Base-by-base conservation (phyloP, 2,888 invertebrate genomes). In the Heliconius charithonia region DNA sequence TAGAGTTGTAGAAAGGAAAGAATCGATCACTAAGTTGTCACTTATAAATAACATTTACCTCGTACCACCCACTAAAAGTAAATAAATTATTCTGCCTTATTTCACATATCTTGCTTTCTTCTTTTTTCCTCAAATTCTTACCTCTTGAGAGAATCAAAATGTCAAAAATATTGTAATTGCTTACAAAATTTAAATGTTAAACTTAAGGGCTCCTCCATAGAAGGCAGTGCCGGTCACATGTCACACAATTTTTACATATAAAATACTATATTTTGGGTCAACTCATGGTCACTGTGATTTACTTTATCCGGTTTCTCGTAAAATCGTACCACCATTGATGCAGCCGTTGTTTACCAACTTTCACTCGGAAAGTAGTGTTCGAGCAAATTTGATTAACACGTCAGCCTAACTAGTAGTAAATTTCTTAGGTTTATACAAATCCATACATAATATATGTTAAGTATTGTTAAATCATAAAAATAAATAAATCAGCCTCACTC, bases 291-390 rank as follows among this genome's bases (percentile, higher is more conserved):
- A 69, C 0, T 45, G 37, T 74, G 74, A 63, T 65, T 63, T 63
- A 74, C 27, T 74, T 72, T 72, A 78, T 75, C 56, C 37, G 37
- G 62, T 71, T 79, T 76, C 75, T 69, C 45, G 63, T 74, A 41
- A 74, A 65, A 74, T 65, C 45, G 32, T 59, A 59, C 59, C 32
- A 25, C 45, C 71, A 37, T 75, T 51, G 69, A 78, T 79, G 59
- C n/a, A 32, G 32, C 41, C 37, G 65, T 62, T 78, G 76, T 80
- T 79, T 75, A 71, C 79, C 65, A 66, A 86, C 86, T 87, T 87
- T 87, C 86, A 84, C 86, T 85, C 67, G 79, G 85, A 86, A 86
- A 85, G 86, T 83, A 74, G 83, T 76, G 80, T 83, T 76, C 75
- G 51, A 71, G 76, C 41, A 80, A 78, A 83, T 77, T 85, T 79